A percentile compares a stretch with the other conserved stretches of the same genome.
Evolutionary conservation across 2,888 invertebrate species (phyloP).

Genomic region (Lasiommata megera): DNA sequence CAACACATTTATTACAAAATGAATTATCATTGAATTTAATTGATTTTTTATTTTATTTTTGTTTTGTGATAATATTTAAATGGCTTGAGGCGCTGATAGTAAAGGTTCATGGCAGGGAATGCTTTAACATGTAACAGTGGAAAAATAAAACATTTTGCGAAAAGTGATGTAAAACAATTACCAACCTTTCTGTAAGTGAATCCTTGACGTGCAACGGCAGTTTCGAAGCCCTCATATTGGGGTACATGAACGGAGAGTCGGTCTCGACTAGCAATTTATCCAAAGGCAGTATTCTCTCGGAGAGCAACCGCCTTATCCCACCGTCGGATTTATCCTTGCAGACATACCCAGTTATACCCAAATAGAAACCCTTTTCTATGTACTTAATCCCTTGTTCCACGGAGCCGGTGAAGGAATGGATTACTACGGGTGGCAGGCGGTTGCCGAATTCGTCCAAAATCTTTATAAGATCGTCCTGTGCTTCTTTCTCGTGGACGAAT

Average conservation of each 20-base stretch:
- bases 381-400: constrained; percentile 90
- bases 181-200: constrained; percentile 89
- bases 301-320: constrained; percentile 91
- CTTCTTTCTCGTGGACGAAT: constrained; percentile 95
- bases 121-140: too few relatives aligned
- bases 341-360: constrained; percentile 89
- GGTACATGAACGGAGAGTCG: constrained; percentile 98
- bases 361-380: constrained; percentile 91
- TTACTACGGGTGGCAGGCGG: constrained; percentile 89
- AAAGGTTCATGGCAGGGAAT: too few relatives aligned
- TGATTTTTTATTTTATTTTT: too few relatives aligned
- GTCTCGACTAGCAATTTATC: constrained; percentile 94
- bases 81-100: too few relatives aligned
- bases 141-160: too few relatives aligned
- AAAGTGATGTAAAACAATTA: too few relatives aligned
- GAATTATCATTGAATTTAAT: too few relatives aligned
- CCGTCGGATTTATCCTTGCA: constrained; percentile 96
- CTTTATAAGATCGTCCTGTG: constrained; percentile 91
- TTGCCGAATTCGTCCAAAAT: constrained; percentile 78
- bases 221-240: constrained; percentile 96
- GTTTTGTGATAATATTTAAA: too few relatives aligned
- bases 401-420: constrained; percentile 96
- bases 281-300: constrained; percentile 89
- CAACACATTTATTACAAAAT: too few relatives aligned
- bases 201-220: constrained; percentile 93